Base-by-base conservation (phyloP, 2,888 invertebrate species). In the Chironomus riparius region DNA sequence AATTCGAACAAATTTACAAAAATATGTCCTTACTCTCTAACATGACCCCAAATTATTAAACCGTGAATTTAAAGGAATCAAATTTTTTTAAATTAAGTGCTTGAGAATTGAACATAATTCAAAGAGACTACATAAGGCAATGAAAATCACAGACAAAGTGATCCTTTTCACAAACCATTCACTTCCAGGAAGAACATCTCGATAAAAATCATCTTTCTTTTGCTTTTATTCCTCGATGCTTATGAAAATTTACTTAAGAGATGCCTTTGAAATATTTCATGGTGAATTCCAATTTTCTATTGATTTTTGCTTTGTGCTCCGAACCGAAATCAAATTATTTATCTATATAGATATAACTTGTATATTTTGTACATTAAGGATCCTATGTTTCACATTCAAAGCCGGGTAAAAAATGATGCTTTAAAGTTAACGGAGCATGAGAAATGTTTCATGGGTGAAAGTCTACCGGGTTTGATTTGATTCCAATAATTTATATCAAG, bases 241-340 rank as follows among this genome's bases (percentile, higher is more conserved):
- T 15, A 56, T 56, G 38, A 38, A 56, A 56, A 56, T 56, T 56
- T 56, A 18, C 56, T 56, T 56, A 56, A 56, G 56, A 56, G 21
- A 24, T 65, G 24, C 65, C 24, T 74, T 74, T 74, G 74, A 62
- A 62, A 68, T 68, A n/a, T 24, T 47, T 47, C 48, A 68, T 74
- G n/a, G n/a, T 56, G 74, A 74, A 74, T 74, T 68, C 22, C 47
- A 13, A 68, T 38, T 18, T 28, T 74, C n/a, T 74, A 74, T 74
- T 74, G 74, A 74, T 74, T 74, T 74, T 24, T 74, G 74, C 74
- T 74, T 74, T 74, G 74, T 68, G 74, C 65, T 68, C 21, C 48
- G 68, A 74, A 62, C 74, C 48, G 28, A 74, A 74, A 74, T 74
- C 74, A 68, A 74, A 74, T 74, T 74, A 74, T 74, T 74, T 74